These are phyloP conservation scores for Mechanitis mazaeus DNA, from an alignment of 2,888 invertebrate genomes.

Conservation along the genomic window DNA sequence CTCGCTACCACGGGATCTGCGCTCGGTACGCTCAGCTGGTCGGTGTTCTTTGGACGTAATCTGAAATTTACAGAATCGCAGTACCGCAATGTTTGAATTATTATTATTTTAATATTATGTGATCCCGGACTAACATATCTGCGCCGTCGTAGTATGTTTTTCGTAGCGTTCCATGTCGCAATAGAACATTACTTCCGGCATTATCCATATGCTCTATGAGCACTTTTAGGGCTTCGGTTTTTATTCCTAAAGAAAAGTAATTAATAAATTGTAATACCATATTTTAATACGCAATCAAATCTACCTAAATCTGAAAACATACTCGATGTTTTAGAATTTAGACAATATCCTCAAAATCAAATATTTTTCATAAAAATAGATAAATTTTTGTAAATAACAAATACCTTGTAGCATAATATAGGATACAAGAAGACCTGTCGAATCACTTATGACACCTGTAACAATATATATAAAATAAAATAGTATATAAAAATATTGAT, in stretches of 20 bases:
- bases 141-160: constrained; percentile 54
- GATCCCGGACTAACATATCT: constrained; percentile 37
- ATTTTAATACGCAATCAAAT: too few species aligned
- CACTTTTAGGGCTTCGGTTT: constrained; percentile 49
- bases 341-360: too few species aligned
- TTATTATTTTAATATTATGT: background rate
- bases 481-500: background rate
- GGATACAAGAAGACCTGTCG: constrained; percentile 46
- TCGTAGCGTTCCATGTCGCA: constrained; percentile 57
- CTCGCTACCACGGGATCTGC: constrained; percentile 58
- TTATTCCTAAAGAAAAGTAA: constrained; percentile 41
- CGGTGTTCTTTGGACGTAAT: constrained; percentile 51
- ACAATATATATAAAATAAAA: constrained; percentile 21
- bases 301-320: too few species aligned
- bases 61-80: constrained; percentile 34
- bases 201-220: constrained; percentile 47
- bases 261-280: background rate
- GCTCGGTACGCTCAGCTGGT: constrained; percentile 43
- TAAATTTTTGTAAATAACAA: background rate
- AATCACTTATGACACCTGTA: constrained; percentile 51
- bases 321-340: too few species aligned
- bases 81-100: background rate
- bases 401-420: constrained; percentile 53
- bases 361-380: too few species aligned
- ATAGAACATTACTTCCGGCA: constrained; percentile 43